phyloP scores from a whole-genome alignment of 2,888 invertebrate species.

The Silvanus unidentatus region DNA sequence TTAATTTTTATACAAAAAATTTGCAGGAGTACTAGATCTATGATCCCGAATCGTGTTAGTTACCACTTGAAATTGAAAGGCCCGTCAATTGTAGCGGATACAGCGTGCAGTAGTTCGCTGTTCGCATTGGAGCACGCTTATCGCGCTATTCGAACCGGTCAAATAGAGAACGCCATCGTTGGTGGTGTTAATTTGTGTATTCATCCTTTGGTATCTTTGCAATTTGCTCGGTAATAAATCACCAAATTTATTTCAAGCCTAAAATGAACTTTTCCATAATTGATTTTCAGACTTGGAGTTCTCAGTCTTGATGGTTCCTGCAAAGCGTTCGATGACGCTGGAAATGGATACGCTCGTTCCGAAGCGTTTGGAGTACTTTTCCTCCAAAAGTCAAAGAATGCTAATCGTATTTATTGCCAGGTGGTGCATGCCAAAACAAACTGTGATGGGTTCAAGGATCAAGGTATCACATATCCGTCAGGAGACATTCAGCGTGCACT shows the following conservation, averaged over 20 bases:
- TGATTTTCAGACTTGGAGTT: conserved; percentile 57
- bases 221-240: conserved; percentile 64
- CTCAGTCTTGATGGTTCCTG: conserved; percentile 81
- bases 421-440: conserved; percentile 40
- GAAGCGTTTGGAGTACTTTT: conserved; percentile 68
- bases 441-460: conserved; percentile 41
- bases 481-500: conserved; percentile 55
- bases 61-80: conserved; percentile 84
- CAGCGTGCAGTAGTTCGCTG: conserved; percentile 92
- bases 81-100: conserved; percentile 83
- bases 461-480: conserved; percentile 43
- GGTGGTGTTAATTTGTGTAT: conserved; percentile 81
- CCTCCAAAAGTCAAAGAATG: conserved; percentile 59
- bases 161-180: conserved; percentile 85
- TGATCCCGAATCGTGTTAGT: conserved; percentile 87
- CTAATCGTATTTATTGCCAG: conserved; percentile 50
- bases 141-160: conserved; percentile 67
- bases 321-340: conserved; percentile 82
- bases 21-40: conserved; percentile 59
- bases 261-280: not conserved
- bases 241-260: not conserved
- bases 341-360: conserved; percentile 77
- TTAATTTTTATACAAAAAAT: not conserved
- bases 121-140: conserved; percentile 81
- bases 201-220: conserved; percentile 82